Percentiles rank a stretch among this genome's conserved stretches.
phyloP scores from a whole-genome alignment of 2,888 invertebrate species.

The Osedax frankpressi region DNA sequence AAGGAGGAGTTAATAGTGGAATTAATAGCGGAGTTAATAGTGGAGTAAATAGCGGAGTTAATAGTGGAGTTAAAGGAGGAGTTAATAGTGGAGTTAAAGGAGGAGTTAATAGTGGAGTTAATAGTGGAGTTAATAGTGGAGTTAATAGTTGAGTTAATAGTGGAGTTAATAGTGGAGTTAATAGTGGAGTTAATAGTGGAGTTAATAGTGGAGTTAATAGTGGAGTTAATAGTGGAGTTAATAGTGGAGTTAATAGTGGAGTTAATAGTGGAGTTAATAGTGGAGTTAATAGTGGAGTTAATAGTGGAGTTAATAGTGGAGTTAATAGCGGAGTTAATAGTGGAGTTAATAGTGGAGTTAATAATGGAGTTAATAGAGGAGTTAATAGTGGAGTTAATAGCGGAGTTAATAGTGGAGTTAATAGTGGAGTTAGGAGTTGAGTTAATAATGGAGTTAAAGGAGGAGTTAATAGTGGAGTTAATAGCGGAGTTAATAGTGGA shows the following conservation, averaged over 20 bases:
- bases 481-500: slow-evolving; percentile 14
- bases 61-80: background rate
- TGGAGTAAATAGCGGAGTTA: background rate
- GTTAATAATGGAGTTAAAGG: slow-evolving; percentile 15
- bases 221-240: background rate
- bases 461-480: slow-evolving; percentile 14
- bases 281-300: too few species aligned
- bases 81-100: background rate
- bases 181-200: background rate
- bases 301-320: too few species aligned
- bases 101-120: background rate
- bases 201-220: background rate
- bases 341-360: too few species aligned
- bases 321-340: too few species aligned
- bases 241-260: too few species aligned
- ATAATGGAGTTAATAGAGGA: too few species aligned
- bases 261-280: too few species aligned
- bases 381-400: too few species aligned
- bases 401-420: background rate
- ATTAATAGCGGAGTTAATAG: background rate
- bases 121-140: background rate
- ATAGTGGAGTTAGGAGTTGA: slow-evolving; percentile 12
- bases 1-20: background rate
- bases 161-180: background rate
- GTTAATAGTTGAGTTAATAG: background rate